Percentiles rank a stretch among this genome's conserved stretches.
Conservation (phyloP, 1,140 invertebrate genomes). For the Leucophenga varia region DNA sequence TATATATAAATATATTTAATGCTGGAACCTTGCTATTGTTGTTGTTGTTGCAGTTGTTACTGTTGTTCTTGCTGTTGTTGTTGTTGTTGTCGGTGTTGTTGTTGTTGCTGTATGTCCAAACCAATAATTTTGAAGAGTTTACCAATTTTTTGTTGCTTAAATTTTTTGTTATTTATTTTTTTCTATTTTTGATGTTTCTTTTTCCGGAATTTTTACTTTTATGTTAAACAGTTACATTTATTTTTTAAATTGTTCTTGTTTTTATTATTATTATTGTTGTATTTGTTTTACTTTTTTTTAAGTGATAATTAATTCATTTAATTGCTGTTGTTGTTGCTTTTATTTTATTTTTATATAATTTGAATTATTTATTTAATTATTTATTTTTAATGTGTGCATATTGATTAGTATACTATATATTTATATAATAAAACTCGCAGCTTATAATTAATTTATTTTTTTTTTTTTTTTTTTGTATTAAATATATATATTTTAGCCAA, state of each 20-base stretch:
- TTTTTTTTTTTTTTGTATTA: constrained; percentile 11
- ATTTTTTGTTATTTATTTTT: constrained; percentile 45
- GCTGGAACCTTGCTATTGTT: constrained; percentile 28
- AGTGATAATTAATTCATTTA: too few species aligned
- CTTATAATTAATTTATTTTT: constrained; percentile 38
- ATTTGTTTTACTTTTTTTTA: constrained; percentile 7
- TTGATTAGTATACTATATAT: too few species aligned
- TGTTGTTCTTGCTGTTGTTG: constrained; percentile 23
- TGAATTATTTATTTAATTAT: constrained; percentile 4
- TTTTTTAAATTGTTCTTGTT: constrained; percentile 11
- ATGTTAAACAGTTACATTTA: constrained; percentile 40
- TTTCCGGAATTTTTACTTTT: constrained; percentile 31
- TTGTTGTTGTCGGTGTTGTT: constrained; percentile 28
- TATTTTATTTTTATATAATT: constrained; percentile 6
- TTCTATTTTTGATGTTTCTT: constrained; percentile 26
- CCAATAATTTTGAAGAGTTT: constrained; percentile 56
- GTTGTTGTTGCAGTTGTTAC: constrained; percentile 19
- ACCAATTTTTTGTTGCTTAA: constrained; percentile 52
- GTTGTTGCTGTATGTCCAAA: constrained; percentile 53
- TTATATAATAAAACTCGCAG: too few species aligned
- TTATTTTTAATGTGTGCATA: too few species aligned
- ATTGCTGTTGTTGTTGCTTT: constrained; percentile 9
- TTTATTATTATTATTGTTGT: constrained; percentile 17
- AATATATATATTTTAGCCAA: constrained; percentile 21
- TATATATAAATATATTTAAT: too few species aligned